Evolutionary conservation across 2,888 invertebrate species (phyloP), one percentile per base, ranked within the genome.

Genomic region (Syrista parreyssii): DNA sequence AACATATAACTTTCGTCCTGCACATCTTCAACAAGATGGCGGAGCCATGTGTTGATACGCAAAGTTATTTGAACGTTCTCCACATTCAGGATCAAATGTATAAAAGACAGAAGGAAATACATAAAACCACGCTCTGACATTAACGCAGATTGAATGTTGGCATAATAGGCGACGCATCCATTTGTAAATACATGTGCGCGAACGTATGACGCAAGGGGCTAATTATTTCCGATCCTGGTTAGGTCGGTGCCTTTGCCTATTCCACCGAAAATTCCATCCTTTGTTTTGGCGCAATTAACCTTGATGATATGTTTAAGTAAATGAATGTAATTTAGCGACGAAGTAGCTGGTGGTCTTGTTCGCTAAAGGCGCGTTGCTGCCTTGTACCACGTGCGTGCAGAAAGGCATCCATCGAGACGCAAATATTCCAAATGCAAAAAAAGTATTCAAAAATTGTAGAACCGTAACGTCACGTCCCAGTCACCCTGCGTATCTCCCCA

Each of bases 121-220:
- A 2, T 23, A 55, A 9, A 55, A 55, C 55, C 71, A 71, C 12
- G 23, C 71, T 78, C 73, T 73, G 69, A 73, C 73, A 76, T 76
- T 73, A 78, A 36, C 33, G 69, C 73, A 36, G 32, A 69, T 40
- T 40, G 68, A 76, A 76, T 36, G 71, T 74, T 68, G 78, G 78
- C 55, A 55, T 55, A 75, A 76, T 74, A 74, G 68, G 40, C 68
- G 68, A 72, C 31, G 71, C 75, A 68, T 78, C 72, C 73, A 78
- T 78, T 78, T 78, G 78, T 78, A 78, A 78, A 78, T 78, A 78
- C 55, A 68, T 69, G 68, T 78, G 78, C 74, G 78, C 76, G 74
- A 76, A 78, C 73, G 68, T 73, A 73, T 36, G n/a, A 68, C 15
- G 68, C 36, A 35, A 76, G 40, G 31, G 31, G 68, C 75, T 74